Evolutionary conservation across 1,140 invertebrate species (phyloP), one percentile per base, ranked within the genome.

Genomic region (Panagrolaimus sp.): DNA sequence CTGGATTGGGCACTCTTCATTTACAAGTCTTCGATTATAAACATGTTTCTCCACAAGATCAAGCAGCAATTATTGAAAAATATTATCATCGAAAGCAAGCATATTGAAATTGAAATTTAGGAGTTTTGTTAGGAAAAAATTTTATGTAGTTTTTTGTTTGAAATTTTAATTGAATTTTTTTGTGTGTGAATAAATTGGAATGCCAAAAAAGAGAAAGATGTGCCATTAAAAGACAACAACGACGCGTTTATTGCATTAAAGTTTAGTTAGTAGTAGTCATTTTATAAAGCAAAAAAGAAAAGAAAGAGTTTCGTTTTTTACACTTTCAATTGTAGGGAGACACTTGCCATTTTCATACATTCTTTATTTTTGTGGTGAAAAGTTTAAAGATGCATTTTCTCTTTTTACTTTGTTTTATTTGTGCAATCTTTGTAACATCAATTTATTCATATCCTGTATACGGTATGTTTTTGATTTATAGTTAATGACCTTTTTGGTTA

Each of bases 1-100:
- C 66, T 20, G 66, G 66, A 7, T 13, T 42, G 2, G 66, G 53
- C 3, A 23, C 27, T 43, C 43, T 67, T 1, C 66, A 67, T 46
- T 14, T 67, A n/a, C 43, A 67, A 61, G 9, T 67, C 13, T 13
- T 13, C 25, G 66, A 61, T 23, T 67, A 67, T 23, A 16, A 67
- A 20, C 46, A 45, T 14, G 66, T 67, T 5, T 20, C 14, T 27
- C 51, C 51, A 20, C 51, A 57, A 25, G 51, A 57, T 20, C 51
- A 57, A 23, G 51, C 51, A 11, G 1, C 27, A 11, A 57, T 57
- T 16, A 16, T 57, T 25, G 51, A 57, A 57, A 20, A 27, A 11
- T 57, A 57, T 27, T 57, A 57, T 20, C 51, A 38, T 38, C 31
- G 31, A 38, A 38, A 38, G 7, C 7, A 2, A 38, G 31, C 31